Evolutionary conservation across 2,113 vertebrate species (phyloP).

Genomic region (Naja naja): DNA sequence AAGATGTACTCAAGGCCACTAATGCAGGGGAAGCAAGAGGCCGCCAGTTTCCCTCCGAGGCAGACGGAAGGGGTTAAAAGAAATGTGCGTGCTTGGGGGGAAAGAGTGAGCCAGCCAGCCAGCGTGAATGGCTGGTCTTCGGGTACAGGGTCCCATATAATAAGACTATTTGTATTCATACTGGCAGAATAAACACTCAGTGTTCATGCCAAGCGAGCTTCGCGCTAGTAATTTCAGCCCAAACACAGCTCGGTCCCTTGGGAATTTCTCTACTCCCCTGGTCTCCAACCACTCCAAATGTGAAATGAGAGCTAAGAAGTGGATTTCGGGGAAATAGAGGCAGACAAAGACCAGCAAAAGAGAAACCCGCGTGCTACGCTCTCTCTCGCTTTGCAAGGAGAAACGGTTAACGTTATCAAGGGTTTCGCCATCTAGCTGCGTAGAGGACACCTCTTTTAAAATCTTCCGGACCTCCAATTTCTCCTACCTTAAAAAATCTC

Average conservation of each 20-base stretch:
- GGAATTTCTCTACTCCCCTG: constrained; percentile 71
- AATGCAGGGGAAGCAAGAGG: not conserved
- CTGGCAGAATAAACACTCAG: constrained; percentile 82
- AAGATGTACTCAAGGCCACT: not conserved
- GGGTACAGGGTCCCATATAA: constrained; percentile 78
- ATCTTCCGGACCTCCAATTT: constrained; percentile 56
- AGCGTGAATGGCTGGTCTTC: constrained; percentile 58
- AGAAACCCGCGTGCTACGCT: constrained; percentile 49
- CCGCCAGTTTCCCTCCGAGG: not conserved
- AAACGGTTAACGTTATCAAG: not conserved
- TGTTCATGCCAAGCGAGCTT: constrained; percentile 81
- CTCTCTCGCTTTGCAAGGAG: constrained; percentile 12
- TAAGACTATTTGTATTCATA: constrained; percentile 85
- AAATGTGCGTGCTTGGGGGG: constrained; percentile 45
- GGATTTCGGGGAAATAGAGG: constrained; percentile 31
- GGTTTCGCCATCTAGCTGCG: not conserved
- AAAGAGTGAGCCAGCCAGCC: not conserved
- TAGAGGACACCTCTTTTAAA: not conserved
- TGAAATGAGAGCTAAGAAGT: constrained; percentile 65
- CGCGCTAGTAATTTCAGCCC: constrained; percentile 81
- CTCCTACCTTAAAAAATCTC: not conserved
- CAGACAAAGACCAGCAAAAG: constrained; percentile 65
- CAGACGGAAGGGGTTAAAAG: constrained; percentile 67
- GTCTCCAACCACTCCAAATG: constrained; percentile 70
- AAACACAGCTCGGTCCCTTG: constrained; percentile 76